Conservation (phyloP, 2,797 vertebrate species). For the Ptychadena robeensis region DNA sequence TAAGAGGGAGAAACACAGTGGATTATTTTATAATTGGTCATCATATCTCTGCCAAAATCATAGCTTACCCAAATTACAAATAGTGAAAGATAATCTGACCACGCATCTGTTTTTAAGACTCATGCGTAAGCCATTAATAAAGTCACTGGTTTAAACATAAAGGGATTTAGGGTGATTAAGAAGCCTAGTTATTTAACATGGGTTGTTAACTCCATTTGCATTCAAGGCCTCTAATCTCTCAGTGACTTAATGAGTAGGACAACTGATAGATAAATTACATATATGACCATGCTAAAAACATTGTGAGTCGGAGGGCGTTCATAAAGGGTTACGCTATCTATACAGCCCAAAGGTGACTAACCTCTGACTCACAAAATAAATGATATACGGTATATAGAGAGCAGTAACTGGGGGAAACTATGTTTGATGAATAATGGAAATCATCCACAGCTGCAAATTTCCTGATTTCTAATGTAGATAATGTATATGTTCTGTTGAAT, state of each 20-base stretch:
- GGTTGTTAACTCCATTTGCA: slow-evolving; percentile 28
- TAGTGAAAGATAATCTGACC: background rate
- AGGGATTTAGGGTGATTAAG: slow-evolving; percentile 25
- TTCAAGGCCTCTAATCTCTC: slow-evolving; percentile 3
- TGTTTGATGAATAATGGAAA: background rate
- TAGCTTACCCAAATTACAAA: background rate
- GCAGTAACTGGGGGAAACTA: background rate
- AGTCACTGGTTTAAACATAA: slow-evolving; percentile 19
- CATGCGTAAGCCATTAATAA: background rate
- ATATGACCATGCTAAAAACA: slow-evolving; percentile 12
- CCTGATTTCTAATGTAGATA: background rate
- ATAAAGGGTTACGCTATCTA: background rate
- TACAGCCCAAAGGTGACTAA: slow-evolving; percentile 11
- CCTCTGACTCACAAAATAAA: background rate
- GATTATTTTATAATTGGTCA: background rate
- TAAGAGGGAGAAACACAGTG: no score
- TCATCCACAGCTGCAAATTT: slow-evolving; percentile 12
- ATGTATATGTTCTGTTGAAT: background rate
- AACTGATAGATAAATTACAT: slow-evolving; percentile 38
- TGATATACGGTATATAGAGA: background rate
- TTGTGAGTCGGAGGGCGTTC: slow-evolving; percentile 1
- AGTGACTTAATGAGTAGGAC: slow-evolving; percentile 25
- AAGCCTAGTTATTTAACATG: slow-evolving; percentile 34
- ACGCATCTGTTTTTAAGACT: background rate
- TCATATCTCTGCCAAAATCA: background rate